Conservation (phyloP, 2,888 invertebrate species). For the Unio pictorum region DNA sequence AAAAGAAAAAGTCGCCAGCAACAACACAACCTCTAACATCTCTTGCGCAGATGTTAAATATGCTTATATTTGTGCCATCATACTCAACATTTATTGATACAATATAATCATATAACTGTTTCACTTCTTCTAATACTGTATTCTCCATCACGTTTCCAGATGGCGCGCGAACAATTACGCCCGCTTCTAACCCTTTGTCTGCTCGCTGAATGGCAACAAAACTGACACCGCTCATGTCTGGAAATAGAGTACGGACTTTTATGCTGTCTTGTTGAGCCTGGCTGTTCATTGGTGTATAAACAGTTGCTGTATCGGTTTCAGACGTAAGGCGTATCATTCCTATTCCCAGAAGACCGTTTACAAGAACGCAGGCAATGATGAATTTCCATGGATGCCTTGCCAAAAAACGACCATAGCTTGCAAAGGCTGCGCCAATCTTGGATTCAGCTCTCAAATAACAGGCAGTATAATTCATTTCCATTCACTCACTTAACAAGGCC, state of each 20-base stretch:
- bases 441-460: slow-evolving; percentile 11
- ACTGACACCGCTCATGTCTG: slow-evolving; percentile 28
- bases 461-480: background rate
- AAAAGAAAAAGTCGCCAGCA: slow-evolving; percentile 11
- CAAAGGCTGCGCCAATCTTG: slow-evolving; percentile 9
- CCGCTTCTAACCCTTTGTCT: slow-evolving; percentile 16
- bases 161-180: slow-evolving; percentile 23
- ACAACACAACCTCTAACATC: slow-evolving; percentile 15
- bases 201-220: slow-evolving; percentile 25
- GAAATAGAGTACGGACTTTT: slow-evolving; percentile 25
- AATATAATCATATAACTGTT: slow-evolving; percentile 2
- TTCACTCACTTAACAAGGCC: background rate
- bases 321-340: slow-evolving; percentile 11
- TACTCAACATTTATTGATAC: slow-evolving; percentile 6
- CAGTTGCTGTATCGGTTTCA: slow-evolving; percentile 12
- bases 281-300: slow-evolving; percentile 22
- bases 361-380: slow-evolving; percentile 1
- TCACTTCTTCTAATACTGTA: slow-evolving; percentile 17
- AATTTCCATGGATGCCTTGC: slow-evolving; percentile 14
- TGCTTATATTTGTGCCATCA: slow-evolving; percentile 2
- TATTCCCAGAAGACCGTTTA: slow-evolving; percentile 8
- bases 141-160: slow-evolving; percentile 18
- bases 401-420: slow-evolving; percentile 15
- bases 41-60: slow-evolving; percentile 21
- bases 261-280: slow-evolving; percentile 44